Evolutionary conservation across 2,113 vertebrate genomes (phyloP).

Genomic region (Parus major): DNA sequence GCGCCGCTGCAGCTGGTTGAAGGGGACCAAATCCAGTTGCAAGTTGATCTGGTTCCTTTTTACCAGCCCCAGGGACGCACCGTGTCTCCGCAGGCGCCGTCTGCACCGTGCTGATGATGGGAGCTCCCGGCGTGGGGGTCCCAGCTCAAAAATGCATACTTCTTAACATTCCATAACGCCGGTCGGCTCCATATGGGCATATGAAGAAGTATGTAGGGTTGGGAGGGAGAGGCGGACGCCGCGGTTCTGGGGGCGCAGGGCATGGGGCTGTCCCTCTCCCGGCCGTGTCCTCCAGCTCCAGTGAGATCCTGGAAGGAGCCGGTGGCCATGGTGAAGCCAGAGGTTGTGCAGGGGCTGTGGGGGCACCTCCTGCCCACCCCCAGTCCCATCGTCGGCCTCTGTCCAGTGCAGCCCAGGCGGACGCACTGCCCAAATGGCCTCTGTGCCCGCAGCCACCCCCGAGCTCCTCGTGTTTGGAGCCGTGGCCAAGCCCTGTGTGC

Average conservation of each 20-base stretch:
- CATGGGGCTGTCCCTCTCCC: accelerated
- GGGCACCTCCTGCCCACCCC: not conserved
- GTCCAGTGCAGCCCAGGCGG: accelerated
- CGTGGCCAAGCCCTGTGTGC: accelerated
- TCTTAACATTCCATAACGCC: conserved; percentile 79
- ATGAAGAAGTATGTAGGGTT: conserved; percentile 79
- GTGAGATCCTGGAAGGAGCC: not conserved
- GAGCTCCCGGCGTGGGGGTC: not conserved
- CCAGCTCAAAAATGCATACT: conserved; percentile 74
- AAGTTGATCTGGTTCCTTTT: conserved; percentile 81
- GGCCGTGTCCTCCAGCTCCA: accelerated
- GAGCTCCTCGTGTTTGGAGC: accelerated
- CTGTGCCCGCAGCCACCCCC: accelerated
- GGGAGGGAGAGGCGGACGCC: not conserved
- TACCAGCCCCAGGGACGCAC: conserved; percentile 70
- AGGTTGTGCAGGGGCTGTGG: not conserved
- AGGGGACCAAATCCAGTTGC: conserved; percentile 78
- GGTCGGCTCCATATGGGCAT: conserved; percentile 73
- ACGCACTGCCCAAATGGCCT: accelerated
- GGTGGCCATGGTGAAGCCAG: accelerated
- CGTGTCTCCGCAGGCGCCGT: not conserved
- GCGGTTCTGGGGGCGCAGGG: accelerated
- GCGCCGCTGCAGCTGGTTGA: conserved; percentile 76
- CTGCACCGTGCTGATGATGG: not conserved
- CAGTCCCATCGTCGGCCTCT: accelerated